Evolutionary conservation across 23 tunicate genomes (phyloP), one percentile per base, ranked within the genome.

Genomic region (Trididemnum clinides): DNA sequence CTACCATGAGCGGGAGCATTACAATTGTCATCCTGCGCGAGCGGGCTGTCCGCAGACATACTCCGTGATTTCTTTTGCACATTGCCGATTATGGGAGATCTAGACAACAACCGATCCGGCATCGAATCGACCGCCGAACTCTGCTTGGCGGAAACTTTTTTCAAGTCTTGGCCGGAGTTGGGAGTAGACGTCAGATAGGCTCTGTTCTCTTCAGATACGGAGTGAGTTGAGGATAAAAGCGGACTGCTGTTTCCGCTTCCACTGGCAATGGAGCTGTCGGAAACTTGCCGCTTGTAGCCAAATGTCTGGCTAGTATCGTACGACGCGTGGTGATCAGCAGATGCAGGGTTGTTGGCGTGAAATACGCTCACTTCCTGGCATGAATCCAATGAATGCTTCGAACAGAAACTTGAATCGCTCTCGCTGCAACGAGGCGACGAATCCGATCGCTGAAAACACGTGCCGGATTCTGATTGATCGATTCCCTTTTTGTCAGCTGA

Each of bases 21-120:
- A 20, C 33, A 25, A 25, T 25, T 23, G 51, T 18, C 38, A 39
- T 33, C 34, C 71, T 87, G 81, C 26, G 66, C 64, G 0, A 92
- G 51, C 34, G 97, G 88, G 75, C 98, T 84, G 66, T 93, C 98
- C 74, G 98, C 98, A 7, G 98, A 93, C 98, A 93, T 93, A 38
- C 92, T 88, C 39, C 98, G 81, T 5, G 92, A 88, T 66, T 93
- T 93, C 37, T 86, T 81, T 25, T 84, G 89, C 28, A 91, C 58
- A 37, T 83, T 57, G 18, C 96, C 96, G 87, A 86, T 86, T 34
- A 86, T 90, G 2, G 96, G 90, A 19, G 90, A 91, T 50, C 82
- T 86, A 6, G 96, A 84, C 57, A 71, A 66, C 1, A 86, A 73
- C 10, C 62, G 66, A 29, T 77, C 84, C 27, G 25, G 66, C 1